phyloP scores from a whole-genome alignment of 2,888 invertebrate species.

The Prosopocoilus inquinatus region DNA sequence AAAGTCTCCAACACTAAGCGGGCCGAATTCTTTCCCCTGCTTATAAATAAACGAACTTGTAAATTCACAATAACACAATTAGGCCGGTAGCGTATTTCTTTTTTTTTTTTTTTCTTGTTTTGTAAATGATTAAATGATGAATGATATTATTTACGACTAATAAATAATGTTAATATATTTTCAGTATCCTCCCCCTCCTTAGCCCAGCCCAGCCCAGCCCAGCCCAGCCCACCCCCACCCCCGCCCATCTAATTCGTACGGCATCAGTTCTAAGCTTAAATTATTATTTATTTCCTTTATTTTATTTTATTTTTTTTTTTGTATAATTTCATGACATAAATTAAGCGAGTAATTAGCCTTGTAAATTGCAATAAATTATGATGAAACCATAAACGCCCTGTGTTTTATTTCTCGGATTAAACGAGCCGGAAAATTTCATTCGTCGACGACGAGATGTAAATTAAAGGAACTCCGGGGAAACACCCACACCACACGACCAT shows the following conservation, averaged over 20 bases:
- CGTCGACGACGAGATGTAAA: no score
- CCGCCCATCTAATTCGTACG: no score
- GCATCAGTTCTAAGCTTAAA: background rate
- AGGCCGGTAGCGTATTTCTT: no score
- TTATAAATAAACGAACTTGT: background rate
- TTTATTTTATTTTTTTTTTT: constrained; percentile 18
- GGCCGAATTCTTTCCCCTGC: no score
- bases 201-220: no score
- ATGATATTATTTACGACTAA: background rate
- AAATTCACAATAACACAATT: background rate
- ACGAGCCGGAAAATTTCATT: no score
- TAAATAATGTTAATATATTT: constrained; percentile 1
- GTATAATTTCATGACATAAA: constrained; percentile 11
- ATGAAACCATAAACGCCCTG: constrained; percentile 15
- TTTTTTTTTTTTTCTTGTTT: no score
- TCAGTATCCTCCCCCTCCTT: background rate
- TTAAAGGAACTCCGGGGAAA: no score
- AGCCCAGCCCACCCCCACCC: no score
- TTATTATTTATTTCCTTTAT: background rate
- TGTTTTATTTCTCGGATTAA: constrained; percentile 1
- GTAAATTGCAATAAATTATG: constrained; percentile 22
- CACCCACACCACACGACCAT: no score
- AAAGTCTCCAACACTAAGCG: no score
- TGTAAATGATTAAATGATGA: no score
- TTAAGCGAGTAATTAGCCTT: constrained; percentile 15